Conservation (phyloP, 1,140 invertebrate species). For the Chlorops oryzae region DNA sequence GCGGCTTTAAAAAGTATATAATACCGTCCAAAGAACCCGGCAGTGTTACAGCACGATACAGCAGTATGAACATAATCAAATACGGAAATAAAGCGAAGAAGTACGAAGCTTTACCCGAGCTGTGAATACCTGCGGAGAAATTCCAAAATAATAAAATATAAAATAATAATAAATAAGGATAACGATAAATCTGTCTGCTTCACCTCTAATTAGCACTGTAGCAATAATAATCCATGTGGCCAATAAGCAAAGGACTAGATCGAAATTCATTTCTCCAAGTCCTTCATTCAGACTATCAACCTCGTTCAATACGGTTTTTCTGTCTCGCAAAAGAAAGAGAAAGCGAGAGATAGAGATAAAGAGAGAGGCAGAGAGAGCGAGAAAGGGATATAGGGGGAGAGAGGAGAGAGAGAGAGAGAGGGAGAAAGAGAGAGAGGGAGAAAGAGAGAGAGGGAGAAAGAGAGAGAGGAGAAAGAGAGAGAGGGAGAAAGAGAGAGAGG, state of each 20-base stretch:
- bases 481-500: no score
- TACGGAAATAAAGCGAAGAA: slow-evolving; percentile 73
- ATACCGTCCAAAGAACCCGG: slow-evolving; percentile 71
- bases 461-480: no score
- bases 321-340: slow-evolving; percentile 22
- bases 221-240: slow-evolving; percentile 67
- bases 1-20: slow-evolving; percentile 65
- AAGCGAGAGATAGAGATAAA: no score
- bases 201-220: slow-evolving; percentile 55
- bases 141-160: slow-evolving; percentile 1
- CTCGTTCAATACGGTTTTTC: slow-evolving; percentile 55
- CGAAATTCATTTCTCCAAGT: slow-evolving; percentile 59
- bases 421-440: no score
- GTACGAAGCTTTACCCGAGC: slow-evolving; percentile 61
- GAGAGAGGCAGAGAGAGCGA: no score
- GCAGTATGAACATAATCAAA: slow-evolving; percentile 60
- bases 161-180: not conserved
- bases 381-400: no score
- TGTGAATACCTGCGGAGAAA: slow-evolving; percentile 55
- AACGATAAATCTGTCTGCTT: not conserved
- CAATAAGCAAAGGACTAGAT: slow-evolving; percentile 61
- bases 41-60: slow-evolving; percentile 64
- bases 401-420: no score
- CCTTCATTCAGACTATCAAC: slow-evolving; percentile 55
- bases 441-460: no score